Conservation (phyloP, 2,888 invertebrate species). For the Phymatocera aterrima region DNA sequence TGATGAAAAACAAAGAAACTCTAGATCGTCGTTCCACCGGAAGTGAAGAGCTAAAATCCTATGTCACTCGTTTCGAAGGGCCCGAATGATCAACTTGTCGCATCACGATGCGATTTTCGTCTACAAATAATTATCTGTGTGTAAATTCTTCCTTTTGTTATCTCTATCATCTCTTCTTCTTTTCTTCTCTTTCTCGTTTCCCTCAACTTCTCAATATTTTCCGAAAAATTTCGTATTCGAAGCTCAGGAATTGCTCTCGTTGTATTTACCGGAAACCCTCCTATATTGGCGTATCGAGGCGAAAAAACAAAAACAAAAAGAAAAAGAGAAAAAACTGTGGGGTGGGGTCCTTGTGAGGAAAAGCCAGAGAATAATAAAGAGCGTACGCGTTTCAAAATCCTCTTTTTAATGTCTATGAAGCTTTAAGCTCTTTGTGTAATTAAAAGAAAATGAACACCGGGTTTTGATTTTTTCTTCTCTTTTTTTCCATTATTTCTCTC, state of each 20-base stretch:
- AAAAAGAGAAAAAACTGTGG: too few relatives aligned
- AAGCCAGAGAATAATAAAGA: slow-evolving; percentile 25
- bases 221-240: too few relatives aligned
- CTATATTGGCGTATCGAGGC: slow-evolving; percentile 13
- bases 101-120: slow-evolving; percentile 28
- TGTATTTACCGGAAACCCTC: too few relatives aligned
- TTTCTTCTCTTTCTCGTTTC: too few relatives aligned
- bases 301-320: not conserved
- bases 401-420: slow-evolving; percentile 21
- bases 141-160: too few relatives aligned
- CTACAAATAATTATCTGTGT: too few relatives aligned
- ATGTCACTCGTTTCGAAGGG: not conserved
- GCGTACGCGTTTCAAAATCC: slow-evolving; percentile 33
- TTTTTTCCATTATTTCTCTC: not conserved
- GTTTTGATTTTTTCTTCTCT: slow-evolving; percentile 14
- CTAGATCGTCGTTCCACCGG: not conserved
- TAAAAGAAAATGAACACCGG: slow-evolving; percentile 37
- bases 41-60: not conserved
- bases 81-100: slow-evolving; percentile 17
- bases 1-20: not conserved
- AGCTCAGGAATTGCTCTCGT: too few relatives aligned
- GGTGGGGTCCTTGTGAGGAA: not conserved
- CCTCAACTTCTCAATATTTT: not conserved
- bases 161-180: too few relatives aligned
- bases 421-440: slow-evolving; percentile 38